A percentile compares a stretch with the other conserved stretches of the same genome.
Evolutionary conservation across 1,140 invertebrate species (phyloP).

Genomic region (Mercenaria mercenaria): DNA sequence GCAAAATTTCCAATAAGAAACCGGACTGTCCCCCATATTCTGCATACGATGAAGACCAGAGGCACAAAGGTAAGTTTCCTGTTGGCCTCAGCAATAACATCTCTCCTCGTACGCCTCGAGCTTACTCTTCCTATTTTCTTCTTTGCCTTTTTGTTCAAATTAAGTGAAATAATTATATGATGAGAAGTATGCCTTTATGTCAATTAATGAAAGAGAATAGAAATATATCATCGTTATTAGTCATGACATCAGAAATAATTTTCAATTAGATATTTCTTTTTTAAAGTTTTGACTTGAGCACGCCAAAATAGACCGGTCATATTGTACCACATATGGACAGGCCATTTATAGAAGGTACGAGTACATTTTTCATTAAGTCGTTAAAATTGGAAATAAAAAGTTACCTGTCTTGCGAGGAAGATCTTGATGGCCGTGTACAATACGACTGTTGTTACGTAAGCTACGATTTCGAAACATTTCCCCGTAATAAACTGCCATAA

Average conservation of each 20-base stretch:
- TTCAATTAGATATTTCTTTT: no score
- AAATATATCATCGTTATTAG: neutral
- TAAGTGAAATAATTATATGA: neutral
- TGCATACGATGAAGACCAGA: slow-evolving; percentile 78
- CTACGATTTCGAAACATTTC: slow-evolving; percentile 79
- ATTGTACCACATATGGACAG: no score
- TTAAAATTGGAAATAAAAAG: no score
- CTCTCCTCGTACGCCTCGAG: slow-evolving; percentile 49
- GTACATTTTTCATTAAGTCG: no score
- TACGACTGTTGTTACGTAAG: slow-evolving; percentile 72
- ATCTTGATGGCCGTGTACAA: slow-evolving; percentile 73
- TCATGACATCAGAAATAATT: no score
- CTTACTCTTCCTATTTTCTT: slow-evolving; percentile 50
- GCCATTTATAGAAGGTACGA: no score
- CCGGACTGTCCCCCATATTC: slow-evolving; percentile 80
- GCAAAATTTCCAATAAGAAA: slow-evolving; percentile 78
- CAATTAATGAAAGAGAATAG: neutral
- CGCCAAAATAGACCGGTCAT: no score
- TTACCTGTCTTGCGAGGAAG: slow-evolving; percentile 71
- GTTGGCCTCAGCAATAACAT: slow-evolving; percentile 78
- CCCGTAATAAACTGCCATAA: slow-evolving; percentile 81
- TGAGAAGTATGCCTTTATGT: slow-evolving; percentile 4
- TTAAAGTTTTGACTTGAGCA: no score
- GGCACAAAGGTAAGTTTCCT: slow-evolving; percentile 81
- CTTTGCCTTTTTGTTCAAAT: slow-evolving; percentile 60